Conservation (phyloP, 2,113 vertebrate species). For the Urocitellus parryii region DNA sequence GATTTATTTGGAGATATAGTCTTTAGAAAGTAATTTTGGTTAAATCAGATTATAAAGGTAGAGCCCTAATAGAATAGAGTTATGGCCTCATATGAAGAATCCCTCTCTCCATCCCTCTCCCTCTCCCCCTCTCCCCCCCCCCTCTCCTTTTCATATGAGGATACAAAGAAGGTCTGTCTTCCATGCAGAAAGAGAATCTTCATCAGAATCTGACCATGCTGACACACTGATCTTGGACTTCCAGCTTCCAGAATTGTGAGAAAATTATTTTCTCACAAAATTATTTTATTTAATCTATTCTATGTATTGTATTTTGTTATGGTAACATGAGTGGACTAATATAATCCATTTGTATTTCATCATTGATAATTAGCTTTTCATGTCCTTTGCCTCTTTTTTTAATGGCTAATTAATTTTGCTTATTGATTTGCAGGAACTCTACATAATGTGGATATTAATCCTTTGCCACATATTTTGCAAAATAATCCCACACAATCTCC, state of each 20-base stretch:
- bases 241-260: too few species aligned
- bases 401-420: neutral
- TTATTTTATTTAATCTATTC: too few species aligned
- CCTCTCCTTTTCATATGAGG: neutral
- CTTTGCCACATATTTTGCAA: neutral
- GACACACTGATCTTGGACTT: too few species aligned
- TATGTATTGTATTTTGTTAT: neutral
- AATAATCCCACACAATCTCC: neutral
- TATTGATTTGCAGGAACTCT: neutral
- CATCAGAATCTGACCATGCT: too few species aligned
- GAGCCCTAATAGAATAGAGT: neutral
- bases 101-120: accelerated
- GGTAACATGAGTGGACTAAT: neutral
- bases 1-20: neutral
- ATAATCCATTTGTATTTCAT: neutral
- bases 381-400: neutral
- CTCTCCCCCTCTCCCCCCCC: too few species aligned
- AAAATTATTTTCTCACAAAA: too few species aligned
- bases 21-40: neutral
- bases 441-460: neutral
- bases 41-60: neutral
- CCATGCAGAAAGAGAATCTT: too few species aligned
- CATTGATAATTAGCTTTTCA: neutral
- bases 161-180: neutral
- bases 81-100: too few species aligned